Conservation (phyloP, 1,140 invertebrate genomes). For the Musca domestica region DNA sequence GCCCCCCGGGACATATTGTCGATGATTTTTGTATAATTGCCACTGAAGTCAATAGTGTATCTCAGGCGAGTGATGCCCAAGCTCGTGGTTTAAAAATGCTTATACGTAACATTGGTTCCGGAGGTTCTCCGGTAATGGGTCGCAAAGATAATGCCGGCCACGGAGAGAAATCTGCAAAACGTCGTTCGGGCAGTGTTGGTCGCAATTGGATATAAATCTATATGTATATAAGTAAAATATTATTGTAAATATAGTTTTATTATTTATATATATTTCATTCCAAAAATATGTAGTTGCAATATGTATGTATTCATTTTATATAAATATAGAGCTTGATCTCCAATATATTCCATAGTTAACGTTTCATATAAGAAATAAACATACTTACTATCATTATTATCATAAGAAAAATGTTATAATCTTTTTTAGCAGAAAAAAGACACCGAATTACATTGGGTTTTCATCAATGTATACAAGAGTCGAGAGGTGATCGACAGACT, state of each 20-base stretch:
- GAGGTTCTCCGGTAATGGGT: constrained; percentile 75
- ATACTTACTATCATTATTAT: too few species aligned
- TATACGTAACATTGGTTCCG: constrained; percentile 74
- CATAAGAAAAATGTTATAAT: too few species aligned
- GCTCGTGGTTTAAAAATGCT: constrained; percentile 72
- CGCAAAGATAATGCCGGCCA: constrained; percentile 59
- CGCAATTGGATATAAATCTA: constrained; percentile 46
- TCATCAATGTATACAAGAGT: too few species aligned
- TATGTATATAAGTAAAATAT: neutral
- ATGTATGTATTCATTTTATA: neutral
- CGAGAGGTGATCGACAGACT: too few species aligned
- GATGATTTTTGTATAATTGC: constrained; percentile 93
- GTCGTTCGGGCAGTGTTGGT: constrained; percentile 49
- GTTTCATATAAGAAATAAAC: too few species aligned
- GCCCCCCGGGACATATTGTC: constrained; percentile 73
- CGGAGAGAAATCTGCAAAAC: constrained; percentile 36
- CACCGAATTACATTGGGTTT: too few species aligned
- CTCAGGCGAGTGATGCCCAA: constrained; percentile 58
- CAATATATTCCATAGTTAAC: too few species aligned
- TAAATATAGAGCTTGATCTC: neutral
- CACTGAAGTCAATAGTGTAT: constrained; percentile 61
- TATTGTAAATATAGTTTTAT: neutral
- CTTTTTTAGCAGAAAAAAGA: too few species aligned
- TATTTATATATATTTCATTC: neutral
- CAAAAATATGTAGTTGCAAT: neutral